Conservation (phyloP, 2,113 vertebrate species). For the Gallinago jamesoni region DNA sequence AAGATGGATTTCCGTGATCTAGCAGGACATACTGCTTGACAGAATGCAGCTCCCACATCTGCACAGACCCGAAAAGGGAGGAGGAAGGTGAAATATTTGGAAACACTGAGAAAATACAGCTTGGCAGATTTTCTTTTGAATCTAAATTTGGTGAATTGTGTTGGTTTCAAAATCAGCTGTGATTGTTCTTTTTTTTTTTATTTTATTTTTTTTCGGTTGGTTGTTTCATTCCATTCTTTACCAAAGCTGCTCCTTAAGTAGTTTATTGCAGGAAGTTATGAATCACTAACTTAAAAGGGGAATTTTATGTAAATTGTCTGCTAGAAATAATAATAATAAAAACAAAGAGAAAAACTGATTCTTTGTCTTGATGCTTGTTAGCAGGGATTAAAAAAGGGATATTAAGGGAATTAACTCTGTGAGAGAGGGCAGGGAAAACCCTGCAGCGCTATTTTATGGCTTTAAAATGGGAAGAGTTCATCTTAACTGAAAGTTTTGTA, state of each 20-base stretch:
- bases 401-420: background rate
- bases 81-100: conserved; percentile 68
- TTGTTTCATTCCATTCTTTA: conserved; percentile 83
- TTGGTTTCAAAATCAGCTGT: conserved; percentile 75
- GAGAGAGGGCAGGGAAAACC: background rate
- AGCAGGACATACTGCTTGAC: conserved; percentile 70
- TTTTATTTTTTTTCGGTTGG: conserved; percentile 56
- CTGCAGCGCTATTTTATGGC: background rate
- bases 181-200: conserved; percentile 33
- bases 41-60: conserved; percentile 35
- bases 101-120: conserved; percentile 77
- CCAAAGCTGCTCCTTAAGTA: conserved; percentile 87
- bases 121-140: conserved; percentile 51
- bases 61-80: conserved; percentile 59
- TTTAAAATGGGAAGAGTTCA: background rate
- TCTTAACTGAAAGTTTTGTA: background rate
- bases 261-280: conserved; percentile 77
- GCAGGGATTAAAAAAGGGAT: background rate
- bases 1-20: conserved; percentile 71
- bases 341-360: conserved; percentile 69
- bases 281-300: conserved; percentile 86
- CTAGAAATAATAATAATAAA: conserved; percentile 73
- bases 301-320: conserved; percentile 84
- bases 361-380: background rate
- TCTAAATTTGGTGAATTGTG: conserved; percentile 72